Base-by-base conservation (phyloP, 2,888 invertebrate genomes). In the Adineta ricciae region DNA sequence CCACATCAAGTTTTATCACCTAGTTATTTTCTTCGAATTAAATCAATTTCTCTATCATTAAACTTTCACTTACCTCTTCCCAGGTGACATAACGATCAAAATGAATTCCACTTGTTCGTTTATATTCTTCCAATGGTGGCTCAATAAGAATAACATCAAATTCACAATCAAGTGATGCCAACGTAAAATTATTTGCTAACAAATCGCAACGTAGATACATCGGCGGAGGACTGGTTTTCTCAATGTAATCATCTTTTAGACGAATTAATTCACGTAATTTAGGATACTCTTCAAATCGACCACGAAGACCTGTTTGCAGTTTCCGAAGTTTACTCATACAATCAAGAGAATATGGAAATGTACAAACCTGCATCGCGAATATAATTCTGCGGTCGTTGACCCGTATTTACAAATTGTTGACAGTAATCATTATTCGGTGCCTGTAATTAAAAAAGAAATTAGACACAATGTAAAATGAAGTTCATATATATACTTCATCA, bases 361-460 rank as follows among this genome's bases (percentile, higher is more conserved):
- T 32, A 27, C 64, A 32, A 64, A 78, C 78, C 97, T 5, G 97
- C 96, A 89, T 98, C 97, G 52, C 97, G 92, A 88, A 98, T 98
- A 90, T 97, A 98, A 91, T 98, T 98, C 91, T 98, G 97, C 0
- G 97, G 97, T 86, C 97, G 91, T 89, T 98, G 97, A 0, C 97
- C 97, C 0, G 97, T 97, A 91, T 98, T 97, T 16, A 98, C 96
- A 91, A 97, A 98, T 91, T 98, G 96, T 90, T 98, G 97, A 90
- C 97, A 97, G 91, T 98, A 98, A 91, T 98, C 98, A 91, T 98
- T 98, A 36, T 84, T 84, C 5, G 86, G 86, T 27, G 84, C 86
- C 73, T 84, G 16, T 7, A 2, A 32, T 14, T 14, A 32, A 32
- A 0, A 19, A 50, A 50, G 19, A 9, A 19, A 50, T 50, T 50